Conservation (phyloP, 2,888 invertebrate genomes). For the Phengaris arion region DNA sequence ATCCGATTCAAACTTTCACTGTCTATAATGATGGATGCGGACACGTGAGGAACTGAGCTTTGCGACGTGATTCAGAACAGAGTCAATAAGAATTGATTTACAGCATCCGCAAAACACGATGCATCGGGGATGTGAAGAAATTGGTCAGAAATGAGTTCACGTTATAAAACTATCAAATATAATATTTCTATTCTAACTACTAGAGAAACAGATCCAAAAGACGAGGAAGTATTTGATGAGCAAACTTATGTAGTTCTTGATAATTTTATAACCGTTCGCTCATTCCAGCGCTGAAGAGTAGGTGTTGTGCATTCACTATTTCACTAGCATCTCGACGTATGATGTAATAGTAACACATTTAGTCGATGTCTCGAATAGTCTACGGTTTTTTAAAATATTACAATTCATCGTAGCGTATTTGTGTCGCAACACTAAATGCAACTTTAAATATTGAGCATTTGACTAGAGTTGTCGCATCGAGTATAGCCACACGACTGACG, state of each 20-base stretch:
- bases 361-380: constrained; percentile 74
- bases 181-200: constrained; percentile 59
- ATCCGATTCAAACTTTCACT: constrained; percentile 62
- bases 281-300: constrained; percentile 53
- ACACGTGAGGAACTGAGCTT: constrained; percentile 40
- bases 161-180: constrained; percentile 61
- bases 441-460: constrained; percentile 70
- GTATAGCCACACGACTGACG: constrained; percentile 39
- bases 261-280: constrained; percentile 67
- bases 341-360: constrained; percentile 75
- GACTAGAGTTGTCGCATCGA: constrained; percentile 49
- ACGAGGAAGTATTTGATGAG: constrained; percentile 72
- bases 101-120: constrained; percentile 3
- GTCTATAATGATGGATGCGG: constrained; percentile 62
- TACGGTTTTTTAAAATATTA: constrained; percentile 55
- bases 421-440: constrained; percentile 52
- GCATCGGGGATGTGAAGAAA: constrained; percentile 45
- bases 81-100: background rate
- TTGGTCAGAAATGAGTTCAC: constrained; percentile 49
- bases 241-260: constrained; percentile 59
- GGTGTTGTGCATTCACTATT: constrained; percentile 52
- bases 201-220: constrained; percentile 72
- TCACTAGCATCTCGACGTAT: constrained; percentile 58
- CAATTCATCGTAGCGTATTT: constrained; percentile 45
- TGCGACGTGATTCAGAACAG: background rate